These are phyloP conservation scores for Clivina fossor DNA, from an alignment of 2,888 invertebrate species.

Conservation along the genomic window DNA sequence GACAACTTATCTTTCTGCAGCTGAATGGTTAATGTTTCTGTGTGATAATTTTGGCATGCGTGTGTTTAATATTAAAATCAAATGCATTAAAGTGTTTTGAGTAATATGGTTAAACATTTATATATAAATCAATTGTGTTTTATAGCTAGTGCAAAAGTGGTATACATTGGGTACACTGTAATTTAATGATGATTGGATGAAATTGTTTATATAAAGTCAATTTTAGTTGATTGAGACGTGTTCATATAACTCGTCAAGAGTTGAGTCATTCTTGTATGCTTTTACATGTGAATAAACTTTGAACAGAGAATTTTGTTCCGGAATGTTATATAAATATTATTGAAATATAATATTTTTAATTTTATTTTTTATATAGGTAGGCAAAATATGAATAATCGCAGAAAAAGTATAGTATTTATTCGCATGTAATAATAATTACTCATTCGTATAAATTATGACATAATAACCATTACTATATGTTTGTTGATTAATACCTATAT, in stretches of 20 bases:
- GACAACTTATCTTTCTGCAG: too few relatives aligned
- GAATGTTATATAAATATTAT: too few relatives aligned
- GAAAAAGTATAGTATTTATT: too few relatives aligned
- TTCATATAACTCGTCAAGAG: conserved; percentile 5
- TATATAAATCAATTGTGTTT: conserved; percentile 12
- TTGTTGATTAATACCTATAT: too few relatives aligned
- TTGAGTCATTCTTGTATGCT: neutral
- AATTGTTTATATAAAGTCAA: conserved; percentile 1
- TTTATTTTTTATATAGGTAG: too few relatives aligned
- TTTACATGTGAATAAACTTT: too few relatives aligned
- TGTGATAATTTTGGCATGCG: neutral
- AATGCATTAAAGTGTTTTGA: neutral
- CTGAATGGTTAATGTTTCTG: neutral
- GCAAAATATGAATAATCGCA: too few relatives aligned
- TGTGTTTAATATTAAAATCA: conserved; percentile 2
- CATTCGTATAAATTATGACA: too few relatives aligned
- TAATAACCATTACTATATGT: too few relatives aligned
- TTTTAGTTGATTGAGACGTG: conserved; percentile 2
- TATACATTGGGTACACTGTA: neutral
- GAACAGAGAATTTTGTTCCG: too few relatives aligned
- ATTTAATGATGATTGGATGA: neutral
- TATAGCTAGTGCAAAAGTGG: neutral
- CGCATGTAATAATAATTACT: too few relatives aligned
- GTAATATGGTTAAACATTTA: neutral
- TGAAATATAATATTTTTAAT: too few relatives aligned